Base-by-base conservation (phyloP, 1,140 invertebrate species). In the Apis florea region DNA sequence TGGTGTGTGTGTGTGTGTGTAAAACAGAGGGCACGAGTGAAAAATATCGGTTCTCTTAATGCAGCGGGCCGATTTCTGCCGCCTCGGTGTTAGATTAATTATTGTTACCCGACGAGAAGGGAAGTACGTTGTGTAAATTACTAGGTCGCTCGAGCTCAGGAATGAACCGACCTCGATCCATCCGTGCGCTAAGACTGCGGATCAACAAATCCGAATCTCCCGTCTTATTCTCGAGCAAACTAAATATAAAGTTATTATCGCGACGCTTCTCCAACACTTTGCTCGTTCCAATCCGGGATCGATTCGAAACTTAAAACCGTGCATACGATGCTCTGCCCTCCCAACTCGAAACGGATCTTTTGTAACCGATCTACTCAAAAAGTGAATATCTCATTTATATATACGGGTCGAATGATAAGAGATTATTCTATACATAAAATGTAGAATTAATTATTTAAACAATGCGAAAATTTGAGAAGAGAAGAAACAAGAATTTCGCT, bases 141-240 rank as follows among this genome's bases (percentile, higher is more conserved):
- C 69, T 40, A 12, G 69, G 53, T 58, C 26, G 53, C 8, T 11
- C 8, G 8, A 19, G 15, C 10, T 54, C 5, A 17, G 17, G 49
- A 31, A 21, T 12, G 49, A 24, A 26, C 17, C 49, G 68, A 53
- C n/a, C 67, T 24, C 6, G 13, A 68, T 68, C 26, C 19, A 15
- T 19, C 26, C 11, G 21, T 13, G 15, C 71, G 56, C 71, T 73
- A 73, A 73, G 31, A 17, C 71, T 17, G 4, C 10, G 71, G 71
- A 73, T 73, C 61, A 73, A 73, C 71, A 59, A 59, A 73, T 70
- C 68, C 21, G 49, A 70, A 54, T 61, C 71, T 19, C 47, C 40
- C n/a, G 2, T 31, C 71, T 59, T 59, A 61, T 61, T 56, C 49
- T 11, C 40, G 21, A 24, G 40, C n/a, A 13, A 61, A 49, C 40